These are phyloP conservation scores for Anguilla anguilla DNA, from an alignment of 2,797 vertebrate species.

Conservation along the genomic window DNA sequence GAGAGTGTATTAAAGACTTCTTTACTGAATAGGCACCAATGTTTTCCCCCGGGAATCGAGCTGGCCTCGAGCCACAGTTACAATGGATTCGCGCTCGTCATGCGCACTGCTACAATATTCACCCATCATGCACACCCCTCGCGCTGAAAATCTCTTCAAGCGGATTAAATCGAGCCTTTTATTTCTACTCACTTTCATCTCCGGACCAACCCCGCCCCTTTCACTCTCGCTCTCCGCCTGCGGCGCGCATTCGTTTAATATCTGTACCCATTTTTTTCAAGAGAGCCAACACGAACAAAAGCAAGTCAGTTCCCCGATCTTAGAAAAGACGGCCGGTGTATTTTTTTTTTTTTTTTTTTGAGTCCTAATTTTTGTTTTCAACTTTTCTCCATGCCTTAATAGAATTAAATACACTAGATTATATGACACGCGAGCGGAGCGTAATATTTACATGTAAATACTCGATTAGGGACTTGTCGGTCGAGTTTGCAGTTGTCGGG, in stretches of 20 bases:
- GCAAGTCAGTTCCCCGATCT: conserved; percentile 73
- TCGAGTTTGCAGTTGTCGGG: conserved; percentile 51
- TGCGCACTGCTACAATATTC: conserved; percentile 79
- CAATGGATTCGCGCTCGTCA: conserved; percentile 82
- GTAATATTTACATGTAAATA: conserved; percentile 81
- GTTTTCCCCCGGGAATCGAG: conserved; percentile 82
- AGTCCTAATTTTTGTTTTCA: conserved; percentile 73
- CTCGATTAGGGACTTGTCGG: conserved; percentile 78
- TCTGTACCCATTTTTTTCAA: conserved; percentile 66
- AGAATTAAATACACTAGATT: conserved; percentile 78
- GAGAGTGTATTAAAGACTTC: conserved; percentile 74
- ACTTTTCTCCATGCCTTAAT: conserved; percentile 68
- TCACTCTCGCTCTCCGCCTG: conserved; percentile 68
- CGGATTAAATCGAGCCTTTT: conserved; percentile 96
- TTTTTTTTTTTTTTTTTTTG: conserved; percentile 57
- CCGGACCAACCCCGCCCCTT: conserved; percentile 79
- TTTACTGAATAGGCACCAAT: conserved; percentile 86
- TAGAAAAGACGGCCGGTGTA: conserved; percentile 32
- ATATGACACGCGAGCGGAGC: conserved; percentile 76
- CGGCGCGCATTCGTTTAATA: conserved; percentile 87
- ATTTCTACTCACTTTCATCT: conserved; percentile 96
- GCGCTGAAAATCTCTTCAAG: conserved; percentile 82
- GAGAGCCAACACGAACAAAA: conserved; percentile 72
- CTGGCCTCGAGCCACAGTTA: conserved; percentile 86
- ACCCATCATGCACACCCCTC: conserved; percentile 75